These are phyloP conservation scores for Haemorhous mexicanus DNA, from an alignment of 2,113 vertebrate species.

Conservation along the genomic window DNA sequence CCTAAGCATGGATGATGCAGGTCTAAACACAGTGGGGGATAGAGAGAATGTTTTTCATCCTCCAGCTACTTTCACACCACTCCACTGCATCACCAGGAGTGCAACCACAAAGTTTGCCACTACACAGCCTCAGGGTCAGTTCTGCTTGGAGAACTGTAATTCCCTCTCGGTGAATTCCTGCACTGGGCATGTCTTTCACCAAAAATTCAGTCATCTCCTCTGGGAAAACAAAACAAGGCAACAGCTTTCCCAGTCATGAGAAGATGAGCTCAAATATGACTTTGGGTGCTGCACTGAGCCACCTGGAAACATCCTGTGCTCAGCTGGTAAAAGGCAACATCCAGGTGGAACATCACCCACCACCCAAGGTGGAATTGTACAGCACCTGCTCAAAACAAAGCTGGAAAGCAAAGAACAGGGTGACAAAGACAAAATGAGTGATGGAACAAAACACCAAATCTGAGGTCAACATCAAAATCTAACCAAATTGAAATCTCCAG, in stretches of 20 bases:
- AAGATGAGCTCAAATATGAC: not conserved
- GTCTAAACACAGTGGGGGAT: not conserved
- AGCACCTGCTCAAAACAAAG: not conserved
- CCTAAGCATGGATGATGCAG: not conserved
- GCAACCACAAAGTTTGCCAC: not conserved
- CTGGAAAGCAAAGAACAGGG: not conserved
- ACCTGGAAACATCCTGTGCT: fast-evolving
- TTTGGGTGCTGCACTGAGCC: not conserved
- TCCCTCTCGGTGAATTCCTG: not conserved
- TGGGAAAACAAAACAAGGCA: not conserved
- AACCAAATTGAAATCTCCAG: not conserved
- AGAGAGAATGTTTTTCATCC: not conserved
- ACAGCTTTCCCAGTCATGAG: not conserved
- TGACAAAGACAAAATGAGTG: not conserved
- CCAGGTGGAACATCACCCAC: not conserved
- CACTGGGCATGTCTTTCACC: not conserved
- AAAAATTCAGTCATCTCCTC: not conserved
- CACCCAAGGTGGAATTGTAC: not conserved
- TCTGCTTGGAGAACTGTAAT: not conserved
- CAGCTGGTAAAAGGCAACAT: not conserved
- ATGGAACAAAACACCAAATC: not conserved
- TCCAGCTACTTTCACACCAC: not conserved
- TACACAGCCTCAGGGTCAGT: not conserved
- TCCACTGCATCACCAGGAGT: not conserved
- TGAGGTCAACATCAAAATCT: not conserved